A percentile compares a stretch with the other conserved stretches of the same genome.
Evolutionary conservation across 2,888 invertebrate species (phyloP).

Genomic region (Drosophila nr. perissopoda): DNA sequence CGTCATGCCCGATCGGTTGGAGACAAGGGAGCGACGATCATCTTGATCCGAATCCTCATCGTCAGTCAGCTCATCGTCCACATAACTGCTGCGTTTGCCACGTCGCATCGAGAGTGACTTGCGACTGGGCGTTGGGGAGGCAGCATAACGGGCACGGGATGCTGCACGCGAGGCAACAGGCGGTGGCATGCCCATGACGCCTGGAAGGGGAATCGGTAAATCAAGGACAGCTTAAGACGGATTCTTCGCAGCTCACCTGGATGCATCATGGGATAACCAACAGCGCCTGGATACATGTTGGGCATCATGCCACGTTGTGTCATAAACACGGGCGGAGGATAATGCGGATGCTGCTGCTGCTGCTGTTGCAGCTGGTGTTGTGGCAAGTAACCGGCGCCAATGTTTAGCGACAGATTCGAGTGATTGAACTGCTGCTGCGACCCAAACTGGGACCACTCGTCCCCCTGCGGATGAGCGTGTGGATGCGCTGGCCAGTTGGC

Average conservation of each 20-base stretch:
- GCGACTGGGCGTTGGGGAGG: constrained; percentile 90
- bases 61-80: constrained; percentile 86
- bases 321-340: constrained; percentile 85
- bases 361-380: constrained; percentile 59
- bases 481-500: constrained; percentile 44
- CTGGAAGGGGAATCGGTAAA: constrained; percentile 31
- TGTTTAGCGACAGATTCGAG: constrained; percentile 87
- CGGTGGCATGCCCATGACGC: constrained; percentile 82
- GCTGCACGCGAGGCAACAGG: constrained; percentile 85
- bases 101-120: constrained; percentile 88
- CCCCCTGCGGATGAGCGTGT: constrained; percentile 56
- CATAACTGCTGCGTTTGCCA: constrained; percentile 85
- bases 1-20: constrained; percentile 82
- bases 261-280: constrained; percentile 85
- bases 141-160: constrained; percentile 88
- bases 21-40: constrained; percentile 84
- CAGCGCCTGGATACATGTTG: constrained; percentile 81
- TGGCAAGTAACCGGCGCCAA: constrained; percentile 84
- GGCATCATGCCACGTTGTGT: constrained; percentile 82
- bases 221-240: too few species aligned
- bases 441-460: constrained; percentile 81
- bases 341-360: constrained; percentile 82
- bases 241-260: constrained; percentile 69
- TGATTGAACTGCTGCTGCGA: constrained; percentile 84
- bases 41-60: constrained; percentile 88